Base-by-base conservation (phyloP, 2,888 invertebrate genomes). In the Volucella zonaria region DNA sequence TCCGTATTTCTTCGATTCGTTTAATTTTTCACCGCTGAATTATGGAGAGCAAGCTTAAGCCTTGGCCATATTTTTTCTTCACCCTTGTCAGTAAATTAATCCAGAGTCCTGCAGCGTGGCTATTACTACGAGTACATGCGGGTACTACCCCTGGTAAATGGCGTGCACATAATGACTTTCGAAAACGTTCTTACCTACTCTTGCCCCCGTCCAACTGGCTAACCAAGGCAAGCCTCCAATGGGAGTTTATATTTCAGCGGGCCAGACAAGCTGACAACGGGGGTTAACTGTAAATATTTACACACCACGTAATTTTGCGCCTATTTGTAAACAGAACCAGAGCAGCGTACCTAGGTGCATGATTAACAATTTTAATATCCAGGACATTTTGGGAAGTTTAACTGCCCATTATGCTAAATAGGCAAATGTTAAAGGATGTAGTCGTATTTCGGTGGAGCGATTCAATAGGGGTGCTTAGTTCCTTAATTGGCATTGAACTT, bases 351-450 rank as follows among this genome's bases (percentile, higher is more conserved):
- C 31, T 31, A 66, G 52, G 58, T 58, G 42, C 74, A 79, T 82
- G 79, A 82, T 82, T 82, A 82, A 73, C 67, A 79, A 79, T 58
- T 62, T 62, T 74, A 82, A 74, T 82, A 75, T 47, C 62, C 73
- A 78, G 73, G 61, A 68, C 67, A 78, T 78, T 71, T 43, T 61
- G 67, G 73, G 62, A 71, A 66, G 70, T 81, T 77, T 66, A 81
- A 77, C 66, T 64, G 59, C 14, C 42, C n/a, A 1, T 18, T 15
- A 43, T 52, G 45, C 42, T 52, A 15, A 73, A 12, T 49, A 23
- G 51, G 1, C 6, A 6, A 31, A 31, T 31, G 31, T 6, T n/a
- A 14, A n/a, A 18, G 10, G n/a, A 31, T 15, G 15, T 14, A 31
- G 10, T 3, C 23, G 11, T 14, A 31, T 12, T n/a, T 38, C n/a